Conservation (phyloP, 2,888 invertebrate genomes). For the Chymomyza fuscimana region DNA sequence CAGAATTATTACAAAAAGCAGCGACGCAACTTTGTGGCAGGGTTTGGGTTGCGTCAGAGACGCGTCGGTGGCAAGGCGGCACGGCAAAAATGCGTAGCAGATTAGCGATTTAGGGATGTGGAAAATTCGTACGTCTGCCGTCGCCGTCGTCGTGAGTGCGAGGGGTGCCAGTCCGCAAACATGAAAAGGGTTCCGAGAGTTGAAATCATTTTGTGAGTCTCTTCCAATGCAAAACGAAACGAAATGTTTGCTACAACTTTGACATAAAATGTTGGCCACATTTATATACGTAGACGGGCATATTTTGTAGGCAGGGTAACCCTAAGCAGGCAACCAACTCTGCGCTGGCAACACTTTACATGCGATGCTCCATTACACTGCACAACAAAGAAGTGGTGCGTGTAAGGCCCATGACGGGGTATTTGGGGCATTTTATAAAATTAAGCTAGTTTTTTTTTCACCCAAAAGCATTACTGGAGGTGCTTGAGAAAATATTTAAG, state of each 20-base stretch:
- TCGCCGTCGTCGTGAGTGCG: neutral
- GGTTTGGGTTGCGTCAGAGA: constrained; percentile 13
- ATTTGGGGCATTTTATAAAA: too few species aligned
- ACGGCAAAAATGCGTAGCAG: constrained; percentile 69
- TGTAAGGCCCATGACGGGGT: neutral
- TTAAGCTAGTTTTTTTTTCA: too few species aligned
- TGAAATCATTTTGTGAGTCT: constrained; percentile 23
- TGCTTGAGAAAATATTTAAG: too few species aligned
- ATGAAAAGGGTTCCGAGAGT: constrained; percentile 32
- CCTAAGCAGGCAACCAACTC: neutral
- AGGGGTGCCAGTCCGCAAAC: neutral
- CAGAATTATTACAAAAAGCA: constrained; percentile 65
- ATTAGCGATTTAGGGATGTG: constrained; percentile 77
- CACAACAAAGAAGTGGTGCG: constrained; percentile 7
- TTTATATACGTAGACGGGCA: constrained; percentile 29
- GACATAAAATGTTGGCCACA: constrained; percentile 39
- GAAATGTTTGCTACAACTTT: constrained; percentile 47
- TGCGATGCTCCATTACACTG: constrained; percentile 40
- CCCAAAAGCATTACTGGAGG: too few species aligned
- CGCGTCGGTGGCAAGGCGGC: constrained; percentile 34
- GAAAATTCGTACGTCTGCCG: constrained; percentile 69
- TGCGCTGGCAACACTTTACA: neutral
- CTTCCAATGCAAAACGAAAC: constrained; percentile 28
- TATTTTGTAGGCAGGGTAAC: constrained; percentile 20
- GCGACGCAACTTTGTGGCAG: constrained; percentile 11